Evolutionary conservation across 1,140 invertebrate species (phyloP).

Genomic region (Halyomorpha halys): DNA sequence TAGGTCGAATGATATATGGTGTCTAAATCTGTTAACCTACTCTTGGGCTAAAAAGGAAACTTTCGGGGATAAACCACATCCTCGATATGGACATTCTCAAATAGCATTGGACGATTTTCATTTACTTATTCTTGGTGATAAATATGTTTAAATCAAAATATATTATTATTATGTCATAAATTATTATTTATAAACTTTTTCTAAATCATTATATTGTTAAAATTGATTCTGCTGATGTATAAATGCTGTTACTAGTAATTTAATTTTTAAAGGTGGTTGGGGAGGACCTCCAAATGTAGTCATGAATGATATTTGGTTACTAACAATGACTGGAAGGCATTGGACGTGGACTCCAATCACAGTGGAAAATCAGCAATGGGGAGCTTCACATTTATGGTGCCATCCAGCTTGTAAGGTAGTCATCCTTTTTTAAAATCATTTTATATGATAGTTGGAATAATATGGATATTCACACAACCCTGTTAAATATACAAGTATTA

Average conservation of each 20-base stretch:
- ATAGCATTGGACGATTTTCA: slow-evolving; percentile 48
- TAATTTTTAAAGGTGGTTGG: slow-evolving; percentile 44
- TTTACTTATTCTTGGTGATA: slow-evolving; percentile 57
- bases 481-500: too few relatives aligned
- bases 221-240: background rate
- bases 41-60: slow-evolving; percentile 65
- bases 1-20: slow-evolving; percentile 82
- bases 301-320: slow-evolving; percentile 59
- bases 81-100: slow-evolving; percentile 69
- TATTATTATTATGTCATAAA: background rate
- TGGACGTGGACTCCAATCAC: slow-evolving; percentile 76
- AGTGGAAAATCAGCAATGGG: slow-evolving; percentile 62
- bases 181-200: background rate
- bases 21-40: slow-evolving; percentile 65
- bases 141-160: background rate
- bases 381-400: slow-evolving; percentile 79
- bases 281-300: slow-evolving; percentile 57
- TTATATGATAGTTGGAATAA: too few relatives aligned
- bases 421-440: too few relatives aligned
- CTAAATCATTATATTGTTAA: background rate
- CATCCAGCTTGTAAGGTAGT: slow-evolving; percentile 78
- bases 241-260: background rate
- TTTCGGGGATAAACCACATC: slow-evolving; percentile 56
- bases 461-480: too few relatives aligned
- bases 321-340: slow-evolving; percentile 44